A percentile compares a stretch with the other conserved stretches of the same genome.
Conservation (phyloP, 2,888 invertebrate species). For the Cylloceria caligata region DNA sequence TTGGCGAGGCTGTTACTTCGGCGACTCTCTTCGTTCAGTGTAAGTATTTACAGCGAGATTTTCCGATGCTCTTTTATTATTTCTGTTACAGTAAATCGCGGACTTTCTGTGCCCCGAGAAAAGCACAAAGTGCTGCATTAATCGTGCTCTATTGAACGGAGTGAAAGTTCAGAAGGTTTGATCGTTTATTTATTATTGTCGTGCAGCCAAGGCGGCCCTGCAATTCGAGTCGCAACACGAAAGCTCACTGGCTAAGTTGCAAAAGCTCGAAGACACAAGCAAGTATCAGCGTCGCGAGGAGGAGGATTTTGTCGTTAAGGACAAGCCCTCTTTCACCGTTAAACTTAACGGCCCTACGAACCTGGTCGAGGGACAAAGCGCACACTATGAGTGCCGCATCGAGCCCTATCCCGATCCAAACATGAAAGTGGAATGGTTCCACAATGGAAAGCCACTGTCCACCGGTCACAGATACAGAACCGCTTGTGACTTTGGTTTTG, state of each 20-base stretch:
- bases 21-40: constrained; percentile 95
- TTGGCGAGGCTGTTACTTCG: constrained; percentile 98
- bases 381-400: constrained; percentile 96
- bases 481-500: constrained; percentile 98
- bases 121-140: constrained; percentile 29
- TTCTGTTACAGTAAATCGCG: constrained; percentile 42
- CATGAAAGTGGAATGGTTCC: constrained; percentile 96
- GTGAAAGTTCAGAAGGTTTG: constrained; percentile 23
- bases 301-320: constrained; percentile 92
- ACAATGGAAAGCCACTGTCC: constrained; percentile 95
- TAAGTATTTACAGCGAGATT: constrained; percentile 84
- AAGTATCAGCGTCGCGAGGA: constrained; percentile 93
- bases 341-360: constrained; percentile 94
- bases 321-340: constrained; percentile 94
- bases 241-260: constrained; percentile 94
- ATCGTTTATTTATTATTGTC: constrained; percentile 56
- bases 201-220: constrained; percentile 92
- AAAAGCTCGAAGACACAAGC: constrained; percentile 93
- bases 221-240: constrained; percentile 96
- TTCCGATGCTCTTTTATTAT: constrained; percentile 10
- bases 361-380: constrained; percentile 94
- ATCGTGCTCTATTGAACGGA: constrained; percentile 35
- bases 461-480: constrained; percentile 97
- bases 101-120: constrained; percentile 33
- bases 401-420: constrained; percentile 96